A percentile compares a stretch with the other conserved stretches of the same genome.
Conservation (phyloP, 2,888 invertebrate species). For the Suillia variegata region DNA sequence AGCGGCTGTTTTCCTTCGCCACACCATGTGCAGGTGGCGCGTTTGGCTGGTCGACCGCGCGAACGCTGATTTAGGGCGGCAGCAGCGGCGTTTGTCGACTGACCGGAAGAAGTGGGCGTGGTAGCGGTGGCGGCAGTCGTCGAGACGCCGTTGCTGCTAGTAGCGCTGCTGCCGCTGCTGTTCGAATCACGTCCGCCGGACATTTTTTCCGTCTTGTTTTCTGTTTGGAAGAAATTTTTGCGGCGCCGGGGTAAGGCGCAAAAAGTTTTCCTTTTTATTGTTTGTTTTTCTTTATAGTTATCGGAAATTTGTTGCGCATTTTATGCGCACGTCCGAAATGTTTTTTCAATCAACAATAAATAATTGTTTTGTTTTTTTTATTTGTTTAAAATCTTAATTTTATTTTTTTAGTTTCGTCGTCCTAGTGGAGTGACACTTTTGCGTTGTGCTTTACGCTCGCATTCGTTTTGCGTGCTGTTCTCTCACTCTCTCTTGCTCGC, state of each 20-base stretch:
- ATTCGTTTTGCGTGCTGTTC: too few relatives aligned
- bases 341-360: too few relatives aligned
- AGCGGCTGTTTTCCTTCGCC: conserved; percentile 81
- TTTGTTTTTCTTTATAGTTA: background rate
- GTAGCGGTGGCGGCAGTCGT: conserved; percentile 30
- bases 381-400: too few relatives aligned
- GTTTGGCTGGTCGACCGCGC: conserved; percentile 78
- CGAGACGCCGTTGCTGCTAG: conserved; percentile 31
- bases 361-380: too few relatives aligned
- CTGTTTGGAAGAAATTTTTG: too few relatives aligned
- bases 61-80: conserved; percentile 43
- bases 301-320: background rate
- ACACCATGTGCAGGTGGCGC: conserved; percentile 80
- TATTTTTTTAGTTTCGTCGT: too few relatives aligned
- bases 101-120: conserved; percentile 31
- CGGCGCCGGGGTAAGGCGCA: background rate
- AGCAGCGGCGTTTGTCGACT: conserved; percentile 27
- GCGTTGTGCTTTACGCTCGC: too few relatives aligned
- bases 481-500: too few relatives aligned
- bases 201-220: conserved; percentile 35
- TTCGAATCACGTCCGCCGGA: conserved; percentile 53
- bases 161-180: conserved; percentile 35
- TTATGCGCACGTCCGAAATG: too few relatives aligned
- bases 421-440: too few relatives aligned
- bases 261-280: background rate